Conservation (phyloP, 2,797 vertebrate species). For the Epinephelus coioides region DNA sequence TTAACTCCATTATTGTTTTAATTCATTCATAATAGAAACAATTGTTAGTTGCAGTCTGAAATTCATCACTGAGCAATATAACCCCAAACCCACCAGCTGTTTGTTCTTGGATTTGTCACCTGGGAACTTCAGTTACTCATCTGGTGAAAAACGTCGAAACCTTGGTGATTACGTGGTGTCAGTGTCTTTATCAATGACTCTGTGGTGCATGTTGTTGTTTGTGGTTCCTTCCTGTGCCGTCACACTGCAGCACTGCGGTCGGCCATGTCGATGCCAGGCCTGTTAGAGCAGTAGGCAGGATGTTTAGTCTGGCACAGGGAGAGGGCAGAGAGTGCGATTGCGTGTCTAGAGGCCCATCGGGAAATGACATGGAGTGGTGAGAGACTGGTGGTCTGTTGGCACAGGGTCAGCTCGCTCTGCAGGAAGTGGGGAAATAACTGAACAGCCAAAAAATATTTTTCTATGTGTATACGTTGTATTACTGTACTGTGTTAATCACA, state of each 20-base stretch:
- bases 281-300: conserved; percentile 72
- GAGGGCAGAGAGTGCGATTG: conserved; percentile 61
- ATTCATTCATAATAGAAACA: background rate
- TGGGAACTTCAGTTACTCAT: conserved; percentile 5
- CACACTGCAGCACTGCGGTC: conserved; percentile 33
- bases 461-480: background rate
- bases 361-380: conserved; percentile 67
- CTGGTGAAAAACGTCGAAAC: background rate
- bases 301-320: conserved; percentile 84
- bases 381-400: conserved; percentile 29
- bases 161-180: conserved; percentile 14
- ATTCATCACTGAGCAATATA: background rate
- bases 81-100: conserved; percentile 27
- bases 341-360: conserved; percentile 63
- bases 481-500: background rate
- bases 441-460: background rate
- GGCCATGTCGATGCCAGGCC: conserved; percentile 49
- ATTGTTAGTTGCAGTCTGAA: background rate
- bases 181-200: conserved; percentile 45
- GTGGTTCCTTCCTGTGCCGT: conserved; percentile 26
- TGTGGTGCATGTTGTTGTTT: conserved; percentile 8
- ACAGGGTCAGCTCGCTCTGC: conserved; percentile 12
- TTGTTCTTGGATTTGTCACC: conserved; percentile 29
- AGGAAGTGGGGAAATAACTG: conserved; percentile 9
- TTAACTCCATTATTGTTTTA: background rate